Conservation (phyloP, 2,113 vertebrate species). For the Malurus cyaneus region DNA sequence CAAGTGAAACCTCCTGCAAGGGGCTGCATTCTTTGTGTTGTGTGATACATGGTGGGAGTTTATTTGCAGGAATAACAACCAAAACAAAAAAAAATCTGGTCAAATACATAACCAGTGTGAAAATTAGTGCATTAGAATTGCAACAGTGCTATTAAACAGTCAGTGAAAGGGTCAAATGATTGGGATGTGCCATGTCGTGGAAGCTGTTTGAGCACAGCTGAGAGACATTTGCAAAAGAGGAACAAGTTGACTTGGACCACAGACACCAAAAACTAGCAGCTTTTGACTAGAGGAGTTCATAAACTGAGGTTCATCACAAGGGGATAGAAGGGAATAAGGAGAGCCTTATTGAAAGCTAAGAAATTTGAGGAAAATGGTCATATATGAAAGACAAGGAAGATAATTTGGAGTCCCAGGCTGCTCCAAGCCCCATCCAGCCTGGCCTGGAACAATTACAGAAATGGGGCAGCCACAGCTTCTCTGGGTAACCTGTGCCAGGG, state of each 20-base stretch:
- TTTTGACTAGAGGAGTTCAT: not conserved
- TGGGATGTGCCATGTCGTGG: not conserved
- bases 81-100: not conserved
- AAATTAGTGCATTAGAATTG: not conserved
- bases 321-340: not conserved
- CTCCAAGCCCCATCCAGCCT: rapidly evolving
- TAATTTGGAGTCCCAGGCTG: rapidly evolving
- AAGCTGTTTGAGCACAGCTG: not conserved
- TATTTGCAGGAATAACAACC: not conserved
- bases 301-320: not conserved
- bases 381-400: not conserved
- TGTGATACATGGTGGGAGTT: not conserved
- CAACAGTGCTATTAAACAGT: not conserved
- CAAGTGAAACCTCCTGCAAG: not conserved
- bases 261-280: not conserved
- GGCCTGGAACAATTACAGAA: not conserved
- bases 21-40: not conserved
- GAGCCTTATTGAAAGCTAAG: not conserved
- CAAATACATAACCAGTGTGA: not conserved
- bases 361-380: not conserved
- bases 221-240: not conserved
- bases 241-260: not conserved
- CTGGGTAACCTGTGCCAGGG: not conserved
- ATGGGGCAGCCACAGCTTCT: not conserved
- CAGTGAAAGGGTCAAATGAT: not conserved